Base-by-base conservation (phyloP, 2,797 vertebrate species). In the Phylloscopus collybita region DNA sequence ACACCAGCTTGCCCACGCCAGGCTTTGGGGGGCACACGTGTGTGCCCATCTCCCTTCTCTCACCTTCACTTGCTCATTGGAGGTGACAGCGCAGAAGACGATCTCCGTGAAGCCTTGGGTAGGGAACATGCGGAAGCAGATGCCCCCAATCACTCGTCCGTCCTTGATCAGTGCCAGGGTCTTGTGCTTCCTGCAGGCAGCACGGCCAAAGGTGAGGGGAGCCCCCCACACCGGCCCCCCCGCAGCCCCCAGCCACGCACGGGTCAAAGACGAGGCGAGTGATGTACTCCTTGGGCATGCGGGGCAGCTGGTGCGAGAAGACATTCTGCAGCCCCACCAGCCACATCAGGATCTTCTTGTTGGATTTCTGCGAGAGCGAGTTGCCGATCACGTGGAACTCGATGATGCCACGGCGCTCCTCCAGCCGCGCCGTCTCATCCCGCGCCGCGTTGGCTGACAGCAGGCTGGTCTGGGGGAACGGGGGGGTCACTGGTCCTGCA, bases 221-320 rank as follows among this genome's bases (percentile, higher is more conserved):
- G 59, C 32, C 27, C 49, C 22, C 54, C 23, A 4, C 5, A 11
- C 9, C 7, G 0, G 13, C 14, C 40, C 66, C 49, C 60, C 16
- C 1, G 0, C 1, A 0, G 1, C 29, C 29, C 61, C 49, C 14
- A 10, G 88, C 50, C 53, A 98, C 99, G 97, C 92, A 99, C 99
- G 99, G 99, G 98, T 99, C 99, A 25, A 99, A 99, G 96, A 99
- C 99, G 26, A 99, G 99, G 30, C 99, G 98, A 23, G 99, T 99
- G 96, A 99, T 99, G 97, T 99, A 99, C 96, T 99, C 99, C 98
- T 99, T 99, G 97, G 99, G 99, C 99, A 99, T 99, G 78, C 99
- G 98, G 16, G 99, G 99, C 95, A 99, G 98, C 95, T 99, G 99
- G 95, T 99, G 99, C 1, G 99, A 99, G 97, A 99, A 99, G 92